These are phyloP conservation scores for Parnassius glacialis DNA, from an alignment of 2,888 invertebrate species.

Conservation along the genomic window DNA sequence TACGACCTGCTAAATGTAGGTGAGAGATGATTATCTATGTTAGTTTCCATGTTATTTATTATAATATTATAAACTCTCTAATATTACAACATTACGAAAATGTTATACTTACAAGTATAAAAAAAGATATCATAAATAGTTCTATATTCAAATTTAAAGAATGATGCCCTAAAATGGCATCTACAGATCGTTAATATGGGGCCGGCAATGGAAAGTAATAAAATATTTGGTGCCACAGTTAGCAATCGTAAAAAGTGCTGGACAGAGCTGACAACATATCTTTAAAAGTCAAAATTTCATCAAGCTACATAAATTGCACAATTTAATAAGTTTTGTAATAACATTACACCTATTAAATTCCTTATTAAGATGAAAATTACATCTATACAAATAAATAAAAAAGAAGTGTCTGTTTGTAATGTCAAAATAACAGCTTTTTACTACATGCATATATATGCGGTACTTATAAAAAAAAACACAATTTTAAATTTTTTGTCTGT, in stretches of 20 bases:
- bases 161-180: slow-evolving; percentile 32
- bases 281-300: slow-evolving; percentile 44
- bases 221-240: slow-evolving; percentile 36
- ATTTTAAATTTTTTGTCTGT: too few species aligned
- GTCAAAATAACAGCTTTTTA: too few species aligned
- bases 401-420: too few species aligned
- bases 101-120: neutral
- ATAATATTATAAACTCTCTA: slow-evolving; percentile 7
- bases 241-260: slow-evolving; percentile 20
- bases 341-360: too few species aligned
- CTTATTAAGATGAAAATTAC: too few species aligned
- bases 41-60: slow-evolving; percentile 18
- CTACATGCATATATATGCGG: too few species aligned
- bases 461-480: too few species aligned
- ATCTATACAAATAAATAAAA: too few species aligned
- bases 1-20: slow-evolving; percentile 33
- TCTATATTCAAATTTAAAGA: neutral
- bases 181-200: slow-evolving; percentile 54
- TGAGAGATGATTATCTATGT: slow-evolving; percentile 11
- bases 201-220: slow-evolving; percentile 48
- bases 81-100: neutral
- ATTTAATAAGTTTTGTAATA: too few species aligned
- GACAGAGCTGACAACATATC: slow-evolving; percentile 54
- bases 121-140: neutral
- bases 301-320: neutral